Percentiles rank a stretch among this genome's conserved stretches.
Evolutionary conservation across 2,797 vertebrate genomes (phyloP).

Genomic region (Pangasius djambal): DNA sequence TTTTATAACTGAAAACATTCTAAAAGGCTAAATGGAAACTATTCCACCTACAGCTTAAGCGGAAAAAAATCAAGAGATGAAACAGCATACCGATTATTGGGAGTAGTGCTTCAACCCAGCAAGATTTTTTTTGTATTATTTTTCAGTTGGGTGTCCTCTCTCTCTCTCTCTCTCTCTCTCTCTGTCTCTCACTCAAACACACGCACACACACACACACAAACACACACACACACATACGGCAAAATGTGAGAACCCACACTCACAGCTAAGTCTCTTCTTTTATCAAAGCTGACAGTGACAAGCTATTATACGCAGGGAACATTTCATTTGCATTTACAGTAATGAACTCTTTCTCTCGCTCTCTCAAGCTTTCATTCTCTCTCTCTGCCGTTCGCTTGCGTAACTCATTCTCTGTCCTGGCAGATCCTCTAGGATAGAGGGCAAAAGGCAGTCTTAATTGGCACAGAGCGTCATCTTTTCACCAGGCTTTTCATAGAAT

Average conservation of each 20-base stretch:
- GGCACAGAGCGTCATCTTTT: conserved; percentile 66
- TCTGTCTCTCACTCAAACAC: conserved; percentile 5
- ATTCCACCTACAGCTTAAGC: conserved; percentile 38
- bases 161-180: too few relatives aligned
- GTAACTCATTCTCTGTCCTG: conserved; percentile 49
- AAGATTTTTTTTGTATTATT: conserved; percentile 39
- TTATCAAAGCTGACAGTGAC: conserved; percentile 69
- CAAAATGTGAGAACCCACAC: conserved; percentile 37
- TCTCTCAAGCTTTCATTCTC: conserved; percentile 56
- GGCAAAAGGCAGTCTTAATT: conserved; percentile 77
- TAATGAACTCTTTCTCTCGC: conserved; percentile 67
- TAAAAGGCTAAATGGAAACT: conserved; percentile 48
- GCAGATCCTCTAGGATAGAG: conserved; percentile 68
- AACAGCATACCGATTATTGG: conserved; percentile 41
- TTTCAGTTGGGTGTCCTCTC: conserved; percentile 23
- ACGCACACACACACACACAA: conserved; percentile 38
- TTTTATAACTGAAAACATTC: conserved; percentile 59
- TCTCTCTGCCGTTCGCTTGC: conserved; percentile 59
- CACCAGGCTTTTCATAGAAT: conserved; percentile 62
- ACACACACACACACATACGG: conserved; percentile 16
- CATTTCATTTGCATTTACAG: conserved; percentile 74
- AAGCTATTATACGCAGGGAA: conserved; percentile 62
- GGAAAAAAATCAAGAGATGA: background rate
- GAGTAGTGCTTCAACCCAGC: conserved; percentile 43
- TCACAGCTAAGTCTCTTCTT: conserved; percentile 59